A percentile compares a stretch with the other conserved stretches of the same genome.
Conservation (phyloP, 2,797 vertebrate genomes). For the Danio albolineatus region DNA sequence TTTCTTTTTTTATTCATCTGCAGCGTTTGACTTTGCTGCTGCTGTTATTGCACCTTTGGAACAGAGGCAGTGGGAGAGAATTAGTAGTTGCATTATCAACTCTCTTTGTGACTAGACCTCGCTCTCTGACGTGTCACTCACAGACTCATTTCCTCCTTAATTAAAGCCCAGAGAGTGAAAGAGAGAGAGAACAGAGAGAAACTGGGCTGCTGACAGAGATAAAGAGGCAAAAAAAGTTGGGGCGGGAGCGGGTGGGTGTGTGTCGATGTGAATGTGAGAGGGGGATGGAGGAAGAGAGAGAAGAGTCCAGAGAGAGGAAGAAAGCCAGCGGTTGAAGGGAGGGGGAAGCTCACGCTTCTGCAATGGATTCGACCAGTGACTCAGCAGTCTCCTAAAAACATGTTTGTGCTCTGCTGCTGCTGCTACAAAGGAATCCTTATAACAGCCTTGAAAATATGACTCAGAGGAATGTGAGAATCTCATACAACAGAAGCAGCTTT, state of each 20-base stretch:
- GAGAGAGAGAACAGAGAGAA: slow-evolving; percentile 24
- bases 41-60: slow-evolving; percentile 42
- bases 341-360: slow-evolving; percentile 65
- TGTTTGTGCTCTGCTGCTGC: slow-evolving; percentile 51
- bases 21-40: slow-evolving; percentile 19
- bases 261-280: slow-evolving; percentile 35
- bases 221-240: slow-evolving; percentile 43
- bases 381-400: slow-evolving; percentile 72
- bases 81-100: slow-evolving; percentile 68
- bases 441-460: slow-evolving; percentile 28
- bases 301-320: background rate
- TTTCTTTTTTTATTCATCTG: slow-evolving; percentile 43
- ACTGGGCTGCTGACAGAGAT: slow-evolving; percentile 33
- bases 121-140: slow-evolving; percentile 61
- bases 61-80: slow-evolving; percentile 39
- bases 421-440: slow-evolving; percentile 38
- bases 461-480: slow-evolving; percentile 27
- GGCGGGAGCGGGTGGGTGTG: slow-evolving; percentile 54
- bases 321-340: slow-evolving; percentile 58
- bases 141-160: slow-evolving; percentile 68
- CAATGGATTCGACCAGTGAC: slow-evolving; percentile 69
- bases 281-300: slow-evolving; percentile 8
- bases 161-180: slow-evolving; percentile 68
- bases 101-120: slow-evolving; percentile 63
- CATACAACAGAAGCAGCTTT: background rate